Conservation (phyloP, 2,797 vertebrate genomes). For the Rhynchonycteris naso region DNA sequence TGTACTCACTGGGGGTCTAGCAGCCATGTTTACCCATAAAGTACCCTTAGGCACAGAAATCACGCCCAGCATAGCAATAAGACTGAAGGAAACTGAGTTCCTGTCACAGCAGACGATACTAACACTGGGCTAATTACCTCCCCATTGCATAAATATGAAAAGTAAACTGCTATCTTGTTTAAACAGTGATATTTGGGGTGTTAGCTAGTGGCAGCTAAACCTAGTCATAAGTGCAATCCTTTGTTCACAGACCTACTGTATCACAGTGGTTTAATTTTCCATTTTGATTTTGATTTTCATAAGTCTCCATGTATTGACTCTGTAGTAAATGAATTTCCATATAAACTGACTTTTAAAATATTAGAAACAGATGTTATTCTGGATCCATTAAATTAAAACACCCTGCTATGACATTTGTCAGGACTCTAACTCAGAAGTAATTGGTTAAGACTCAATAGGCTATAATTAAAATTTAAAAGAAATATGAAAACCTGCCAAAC, state of each 20-base stretch:
- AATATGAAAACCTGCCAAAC: constrained; percentile 81
- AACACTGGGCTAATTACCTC: not conserved
- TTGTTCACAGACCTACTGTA: constrained; percentile 61
- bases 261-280: constrained; percentile 77
- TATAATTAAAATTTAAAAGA: constrained; percentile 86
- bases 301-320: constrained; percentile 82
- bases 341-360: constrained; percentile 88
- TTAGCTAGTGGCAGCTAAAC: constrained; percentile 5
- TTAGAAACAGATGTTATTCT: constrained; percentile 84
- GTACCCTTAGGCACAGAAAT: not conserved
- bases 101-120: not conserved
- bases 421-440: constrained; percentile 82
- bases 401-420: constrained; percentile 84
- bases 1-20: not conserved
- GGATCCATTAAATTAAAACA: constrained; percentile 86
- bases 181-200: not conserved
- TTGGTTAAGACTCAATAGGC: constrained; percentile 83
- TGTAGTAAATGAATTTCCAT: constrained; percentile 85
- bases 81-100: not conserved
- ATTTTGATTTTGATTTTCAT: constrained; percentile 80
- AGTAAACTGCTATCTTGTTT: not conserved
- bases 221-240: constrained; percentile 11
- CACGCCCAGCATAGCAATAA: not conserved
- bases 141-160: not conserved
- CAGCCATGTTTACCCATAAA: not conserved